phyloP scores from a whole-genome alignment of 1,140 invertebrate species.

The Mesaphorura yosii region DNA sequence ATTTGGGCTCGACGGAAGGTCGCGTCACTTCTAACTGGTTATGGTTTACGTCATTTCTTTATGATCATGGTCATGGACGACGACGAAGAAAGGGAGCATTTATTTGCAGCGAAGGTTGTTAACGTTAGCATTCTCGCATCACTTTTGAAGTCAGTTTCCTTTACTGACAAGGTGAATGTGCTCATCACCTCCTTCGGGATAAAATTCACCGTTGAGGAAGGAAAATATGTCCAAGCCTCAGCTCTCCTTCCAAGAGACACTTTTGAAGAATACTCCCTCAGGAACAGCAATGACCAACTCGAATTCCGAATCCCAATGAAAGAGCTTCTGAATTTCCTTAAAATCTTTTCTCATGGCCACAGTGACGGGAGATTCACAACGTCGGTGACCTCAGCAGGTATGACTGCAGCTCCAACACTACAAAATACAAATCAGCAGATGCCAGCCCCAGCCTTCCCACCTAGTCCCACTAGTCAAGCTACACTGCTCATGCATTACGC shows the following conservation, averaged over 20 bases:
- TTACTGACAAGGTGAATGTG: constrained; percentile 14
- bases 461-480: background rate
- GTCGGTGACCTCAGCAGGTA: too few species aligned
- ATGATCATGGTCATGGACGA: too few species aligned
- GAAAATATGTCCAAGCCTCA: constrained; percentile 17
- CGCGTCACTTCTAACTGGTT: too few species aligned
- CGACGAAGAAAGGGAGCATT: too few species aligned
- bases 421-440: too few species aligned
- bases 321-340: constrained; percentile 14
- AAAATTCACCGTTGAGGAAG: constrained; percentile 19
- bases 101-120: background rate
- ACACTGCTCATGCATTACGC: background rate
- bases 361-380: too few species aligned
- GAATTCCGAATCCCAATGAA: constrained; percentile 15
- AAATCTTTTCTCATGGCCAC: too few species aligned
- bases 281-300: background rate
- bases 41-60: too few species aligned
- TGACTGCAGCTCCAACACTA: too few species aligned
- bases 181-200: constrained; percentile 9
- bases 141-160: background rate
- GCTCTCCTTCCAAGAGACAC: constrained; percentile 3
- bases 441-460: too few species aligned
- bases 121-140: background rate
- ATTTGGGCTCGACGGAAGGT: too few species aligned
- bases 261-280: constrained; percentile 10